These are phyloP conservation scores for Brachionichthys hirsutus DNA, from an alignment of 2,113 vertebrate genomes.

Conservation along the genomic window DNA sequence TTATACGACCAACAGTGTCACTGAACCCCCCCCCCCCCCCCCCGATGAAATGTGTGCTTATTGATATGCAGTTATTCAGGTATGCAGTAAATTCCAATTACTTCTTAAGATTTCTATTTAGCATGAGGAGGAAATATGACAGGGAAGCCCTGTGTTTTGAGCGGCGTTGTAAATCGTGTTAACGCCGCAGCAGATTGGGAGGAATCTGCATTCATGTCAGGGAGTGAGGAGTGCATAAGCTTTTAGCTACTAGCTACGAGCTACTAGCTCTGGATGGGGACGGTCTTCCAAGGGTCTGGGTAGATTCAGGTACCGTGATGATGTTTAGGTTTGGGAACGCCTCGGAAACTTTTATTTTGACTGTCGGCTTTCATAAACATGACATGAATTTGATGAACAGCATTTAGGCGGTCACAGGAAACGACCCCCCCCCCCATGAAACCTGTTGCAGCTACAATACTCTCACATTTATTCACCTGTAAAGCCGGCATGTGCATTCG, in stretches of 20 bases:
- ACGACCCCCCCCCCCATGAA: too few species aligned
- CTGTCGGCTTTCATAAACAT: too few species aligned
- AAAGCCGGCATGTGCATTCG: too few species aligned
- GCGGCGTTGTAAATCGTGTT: slow-evolving; percentile 75
- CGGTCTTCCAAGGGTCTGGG: background rate
- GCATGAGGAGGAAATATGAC: slow-evolving; percentile 72
- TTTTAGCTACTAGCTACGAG: slow-evolving; percentile 54
- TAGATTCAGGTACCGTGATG: background rate
- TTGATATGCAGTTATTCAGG: slow-evolving; percentile 89
- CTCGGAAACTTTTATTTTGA: too few species aligned
- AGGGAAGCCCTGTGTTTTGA: slow-evolving; percentile 72
- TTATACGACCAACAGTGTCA: slow-evolving; percentile 74
- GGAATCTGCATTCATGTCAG: slow-evolving; percentile 62
- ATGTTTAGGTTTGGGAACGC: too few species aligned
- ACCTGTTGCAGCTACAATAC: too few species aligned
- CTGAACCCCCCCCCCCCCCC: slow-evolving; percentile 61
- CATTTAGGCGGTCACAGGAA: too few species aligned
- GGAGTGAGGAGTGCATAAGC: slow-evolving; percentile 28
- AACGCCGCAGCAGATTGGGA: slow-evolving; percentile 58
- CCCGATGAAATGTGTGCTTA: slow-evolving; percentile 75
- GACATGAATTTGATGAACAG: too few species aligned
- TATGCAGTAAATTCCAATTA: slow-evolving; percentile 92
- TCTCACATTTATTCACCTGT: too few species aligned
- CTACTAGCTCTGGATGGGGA: background rate
- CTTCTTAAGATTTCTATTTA: slow-evolving; percentile 88